These are phyloP conservation scores for Petrocephalus zakoni DNA, from an alignment of 2,113 vertebrate species.

Conservation along the genomic window DNA sequence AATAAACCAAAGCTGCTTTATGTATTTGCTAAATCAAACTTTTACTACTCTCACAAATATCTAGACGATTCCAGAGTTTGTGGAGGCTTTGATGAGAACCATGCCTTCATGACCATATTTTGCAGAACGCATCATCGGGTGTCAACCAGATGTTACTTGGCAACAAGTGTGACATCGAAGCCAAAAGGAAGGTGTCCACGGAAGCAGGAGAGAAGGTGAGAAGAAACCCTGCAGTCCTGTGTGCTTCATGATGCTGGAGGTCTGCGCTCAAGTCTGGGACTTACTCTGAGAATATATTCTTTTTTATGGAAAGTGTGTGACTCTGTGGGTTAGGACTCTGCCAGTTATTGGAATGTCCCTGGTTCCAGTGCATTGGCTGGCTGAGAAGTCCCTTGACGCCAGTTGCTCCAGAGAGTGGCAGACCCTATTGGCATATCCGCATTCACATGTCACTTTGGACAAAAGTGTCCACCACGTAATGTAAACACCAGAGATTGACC, in stretches of 20 bases:
- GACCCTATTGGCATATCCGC: neutral
- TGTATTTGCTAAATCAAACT: too few species aligned
- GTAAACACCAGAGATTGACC: neutral
- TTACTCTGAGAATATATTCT: neutral
- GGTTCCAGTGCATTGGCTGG: neutral
- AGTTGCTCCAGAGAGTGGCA: neutral
- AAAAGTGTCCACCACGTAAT: neutral
- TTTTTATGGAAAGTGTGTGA: neutral
- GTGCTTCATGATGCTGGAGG: neutral
- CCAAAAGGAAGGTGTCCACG: slow-evolving; percentile 74
- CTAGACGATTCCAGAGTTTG: neutral
- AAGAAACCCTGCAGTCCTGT: neutral
- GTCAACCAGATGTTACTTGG: slow-evolving; percentile 83
- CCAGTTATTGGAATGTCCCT: neutral
- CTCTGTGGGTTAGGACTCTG: neutral
- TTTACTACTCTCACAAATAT: neutral
- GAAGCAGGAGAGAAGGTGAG: slow-evolving; percentile 80
- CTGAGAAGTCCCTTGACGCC: neutral
- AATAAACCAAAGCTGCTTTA: too few species aligned
- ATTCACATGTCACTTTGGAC: neutral
- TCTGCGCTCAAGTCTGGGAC: neutral
- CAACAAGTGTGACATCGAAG: slow-evolving; percentile 89
- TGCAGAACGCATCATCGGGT: slow-evolving; percentile 79
- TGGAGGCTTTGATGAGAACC: neutral
- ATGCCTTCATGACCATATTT: slow-evolving; percentile 17